These are phyloP conservation scores for Nymphalis urticae DNA, from an alignment of 2,888 invertebrate species.

Conservation along the genomic window DNA sequence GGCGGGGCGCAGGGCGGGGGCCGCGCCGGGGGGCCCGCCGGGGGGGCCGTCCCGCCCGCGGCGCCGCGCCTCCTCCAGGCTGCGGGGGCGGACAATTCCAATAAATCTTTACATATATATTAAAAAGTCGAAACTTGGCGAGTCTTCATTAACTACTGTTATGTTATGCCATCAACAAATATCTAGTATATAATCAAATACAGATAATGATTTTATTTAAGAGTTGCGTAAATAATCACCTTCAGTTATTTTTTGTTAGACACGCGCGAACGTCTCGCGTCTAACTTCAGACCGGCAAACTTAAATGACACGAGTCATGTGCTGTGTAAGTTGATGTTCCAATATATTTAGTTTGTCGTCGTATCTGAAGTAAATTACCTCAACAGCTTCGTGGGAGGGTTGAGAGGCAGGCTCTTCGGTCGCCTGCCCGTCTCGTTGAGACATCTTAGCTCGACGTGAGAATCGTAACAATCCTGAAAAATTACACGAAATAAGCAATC, in stretches of 20 bases:
- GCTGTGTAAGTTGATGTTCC: no score
- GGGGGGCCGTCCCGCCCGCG: constrained; percentile 48
- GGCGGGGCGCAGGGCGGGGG: constrained; percentile 62
- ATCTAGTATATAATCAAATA: no score
- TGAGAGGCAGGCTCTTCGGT: constrained; percentile 95
- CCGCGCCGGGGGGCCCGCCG: constrained; percentile 40
- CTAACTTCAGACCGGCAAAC: no score
- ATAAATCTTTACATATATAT: not conserved
- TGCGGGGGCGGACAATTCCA: constrained; percentile 36
- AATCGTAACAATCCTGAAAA: constrained; percentile 56
- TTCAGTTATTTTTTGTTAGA: no score
- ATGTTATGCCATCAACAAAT: no score
- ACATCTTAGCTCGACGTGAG: constrained; percentile 66
- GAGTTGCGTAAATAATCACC: no score
- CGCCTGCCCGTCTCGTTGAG: constrained; percentile 76
- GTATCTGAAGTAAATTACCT: constrained; percentile 68
- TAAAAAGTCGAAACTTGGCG: not conserved
- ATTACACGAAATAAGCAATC: not conserved
- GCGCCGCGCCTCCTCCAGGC: constrained; percentile 72
- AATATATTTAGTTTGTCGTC: not conserved
- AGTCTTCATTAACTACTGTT: no score
- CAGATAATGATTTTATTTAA: no score
- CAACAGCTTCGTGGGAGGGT: constrained; percentile 93
- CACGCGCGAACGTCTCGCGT: no score
- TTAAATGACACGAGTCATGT: no score